Conservation (phyloP, 1,140 invertebrate species). For the Drosophila pruinosa region DNA sequence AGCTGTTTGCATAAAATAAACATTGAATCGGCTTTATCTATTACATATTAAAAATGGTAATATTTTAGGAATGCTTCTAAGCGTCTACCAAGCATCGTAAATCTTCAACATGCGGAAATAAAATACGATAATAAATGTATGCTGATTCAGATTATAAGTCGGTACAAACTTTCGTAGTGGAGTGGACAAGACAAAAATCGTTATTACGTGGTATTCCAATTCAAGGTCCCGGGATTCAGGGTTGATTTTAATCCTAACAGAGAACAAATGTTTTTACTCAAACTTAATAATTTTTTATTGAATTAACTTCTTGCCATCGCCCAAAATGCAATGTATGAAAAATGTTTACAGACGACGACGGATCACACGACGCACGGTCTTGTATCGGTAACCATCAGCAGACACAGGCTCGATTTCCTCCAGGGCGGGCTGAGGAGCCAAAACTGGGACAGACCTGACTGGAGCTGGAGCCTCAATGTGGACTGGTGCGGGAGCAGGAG, state of each 20-base stretch:
- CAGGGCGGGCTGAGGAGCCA: slow-evolving; percentile 60
- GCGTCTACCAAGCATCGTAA: not conserved
- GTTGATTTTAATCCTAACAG: too few relatives aligned
- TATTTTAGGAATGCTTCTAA: not conserved
- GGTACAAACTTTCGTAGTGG: too few relatives aligned
- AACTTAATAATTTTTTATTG: slow-evolving; percentile 63
- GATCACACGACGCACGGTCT: slow-evolving; percentile 66
- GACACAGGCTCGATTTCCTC: slow-evolving; percentile 70
- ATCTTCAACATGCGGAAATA: slow-evolving; percentile 3
- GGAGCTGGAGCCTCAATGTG: not conserved
- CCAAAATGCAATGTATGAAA: not conserved
- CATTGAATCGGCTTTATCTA: slow-evolving; percentile 17
- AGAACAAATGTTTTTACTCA: slow-evolving; percentile 10
- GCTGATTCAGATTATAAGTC: too few relatives aligned
- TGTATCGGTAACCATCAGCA: slow-evolving; percentile 71
- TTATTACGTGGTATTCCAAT: too few relatives aligned
- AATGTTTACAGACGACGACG: slow-evolving; percentile 59
- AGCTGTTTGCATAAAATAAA: slow-evolving; percentile 26
- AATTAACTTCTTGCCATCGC: slow-evolving; percentile 25
- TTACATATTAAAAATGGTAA: slow-evolving; percentile 20
- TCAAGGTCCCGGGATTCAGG: too few relatives aligned
- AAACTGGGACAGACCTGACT: slow-evolving; percentile 14
- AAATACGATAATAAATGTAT: not conserved
- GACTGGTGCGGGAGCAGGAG: slow-evolving; percentile 56
- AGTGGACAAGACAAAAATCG: too few relatives aligned